These are phyloP conservation scores for Melieria picta DNA, from an alignment of 2,888 invertebrate genomes.

Conservation along the genomic window DNA sequence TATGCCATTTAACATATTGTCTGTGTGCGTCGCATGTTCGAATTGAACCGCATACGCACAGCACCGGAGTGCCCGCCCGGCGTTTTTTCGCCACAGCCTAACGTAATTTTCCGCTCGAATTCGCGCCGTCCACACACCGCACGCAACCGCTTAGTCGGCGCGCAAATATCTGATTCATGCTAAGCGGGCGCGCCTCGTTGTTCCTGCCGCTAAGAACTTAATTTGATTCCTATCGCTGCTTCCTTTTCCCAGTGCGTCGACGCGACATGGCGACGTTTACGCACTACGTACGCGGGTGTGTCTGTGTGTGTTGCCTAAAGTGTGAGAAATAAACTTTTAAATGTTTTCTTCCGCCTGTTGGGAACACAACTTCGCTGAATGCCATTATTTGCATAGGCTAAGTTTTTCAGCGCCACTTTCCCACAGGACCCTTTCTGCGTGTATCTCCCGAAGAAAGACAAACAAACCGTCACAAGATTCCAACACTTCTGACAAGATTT, in stretches of 20 bases:
- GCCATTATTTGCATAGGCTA: too few relatives aligned
- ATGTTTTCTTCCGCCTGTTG: background rate
- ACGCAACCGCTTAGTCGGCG: conserved; percentile 4
- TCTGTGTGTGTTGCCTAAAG: background rate
- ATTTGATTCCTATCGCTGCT: conserved; percentile 28
- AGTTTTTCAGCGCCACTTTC: too few relatives aligned
- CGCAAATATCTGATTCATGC: conserved; percentile 16
- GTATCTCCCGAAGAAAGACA: too few relatives aligned
- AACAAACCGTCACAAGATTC: too few relatives aligned
- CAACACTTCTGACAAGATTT: too few relatives aligned
- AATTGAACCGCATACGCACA: too few relatives aligned
- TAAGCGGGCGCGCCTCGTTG: background rate
- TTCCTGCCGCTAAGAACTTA: conserved; percentile 17
- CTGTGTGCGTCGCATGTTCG: too few relatives aligned
- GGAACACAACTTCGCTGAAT: too few relatives aligned
- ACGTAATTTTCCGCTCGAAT: conserved; percentile 14
- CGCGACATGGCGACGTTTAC: background rate
- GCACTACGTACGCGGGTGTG: background rate
- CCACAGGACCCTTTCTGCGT: too few relatives aligned
- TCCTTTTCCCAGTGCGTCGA: background rate
- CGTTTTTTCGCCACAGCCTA: background rate
- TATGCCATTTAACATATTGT: background rate
- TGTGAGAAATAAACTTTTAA: background rate
- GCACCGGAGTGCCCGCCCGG: background rate
- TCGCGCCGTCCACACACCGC: conserved; percentile 1